A percentile compares a stretch with the other conserved stretches of the same genome.
phyloP scores from a whole-genome alignment of 1,140 invertebrate species.

The Contarinia nasturtii region DNA sequence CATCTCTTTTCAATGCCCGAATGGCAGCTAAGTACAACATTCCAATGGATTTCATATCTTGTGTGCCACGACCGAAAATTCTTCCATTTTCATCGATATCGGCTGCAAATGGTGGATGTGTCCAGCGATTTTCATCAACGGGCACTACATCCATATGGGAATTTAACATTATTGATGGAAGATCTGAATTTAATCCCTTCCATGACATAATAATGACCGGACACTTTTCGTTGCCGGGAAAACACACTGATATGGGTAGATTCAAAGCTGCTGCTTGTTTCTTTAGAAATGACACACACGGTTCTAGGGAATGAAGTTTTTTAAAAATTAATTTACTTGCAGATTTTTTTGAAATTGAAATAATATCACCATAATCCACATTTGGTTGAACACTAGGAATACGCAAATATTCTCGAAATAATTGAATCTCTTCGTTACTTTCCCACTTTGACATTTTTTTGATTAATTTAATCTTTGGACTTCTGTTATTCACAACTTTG shows the following conservation, averaged over 20 bases:
- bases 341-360: too few species aligned
- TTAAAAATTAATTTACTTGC: too few species aligned
- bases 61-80: constrained; percentile 64
- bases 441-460: constrained; percentile 7
- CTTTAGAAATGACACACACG: constrained; percentile 37
- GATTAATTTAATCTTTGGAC: too few species aligned
- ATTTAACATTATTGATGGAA: constrained; percentile 58
- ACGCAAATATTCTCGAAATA: constrained; percentile 53
- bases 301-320: constrained; percentile 8
- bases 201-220: constrained; percentile 64
- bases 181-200: constrained; percentile 34
- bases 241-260: constrained; percentile 31
- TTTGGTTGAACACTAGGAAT: constrained; percentile 60
- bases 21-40: constrained; percentile 69
- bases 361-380: constrained; percentile 47
- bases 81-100: constrained; percentile 57
- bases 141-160: constrained; percentile 87
- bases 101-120: constrained; percentile 57
- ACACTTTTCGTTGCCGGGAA: constrained; percentile 27
- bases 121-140: constrained; percentile 64
- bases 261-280: constrained; percentile 36
- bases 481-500: too few species aligned
- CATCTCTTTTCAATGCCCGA: constrained; percentile 33
- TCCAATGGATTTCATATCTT: constrained; percentile 71
- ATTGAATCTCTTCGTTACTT: constrained; percentile 34